Base-by-base conservation (phyloP, 2,113 vertebrate species). In the Anoplopoma fimbria region DNA sequence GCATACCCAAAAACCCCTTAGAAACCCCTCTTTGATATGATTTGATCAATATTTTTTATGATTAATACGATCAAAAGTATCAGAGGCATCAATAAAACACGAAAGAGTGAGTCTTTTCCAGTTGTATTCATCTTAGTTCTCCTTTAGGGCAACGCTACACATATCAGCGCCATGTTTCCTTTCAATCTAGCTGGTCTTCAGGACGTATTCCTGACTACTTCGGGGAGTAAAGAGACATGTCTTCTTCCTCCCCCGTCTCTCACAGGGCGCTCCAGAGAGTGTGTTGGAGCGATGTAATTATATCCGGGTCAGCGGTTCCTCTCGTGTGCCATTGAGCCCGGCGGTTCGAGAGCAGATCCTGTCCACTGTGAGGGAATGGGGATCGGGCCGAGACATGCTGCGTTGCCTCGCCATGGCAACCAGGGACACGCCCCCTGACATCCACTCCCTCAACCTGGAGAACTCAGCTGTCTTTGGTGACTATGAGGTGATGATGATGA, bases 321-420 rank as follows among this genome's bases (percentile, higher is more conserved):
- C 85, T 6, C 88, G 94, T 0, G 80, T 94, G 49, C 93, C 94
- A 10, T 57, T 96, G 88, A 94, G 77, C 42, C 9, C 91, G 1
- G 77, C 60, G 1, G 69, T 93, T 27, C 88, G 93, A 55, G 95
- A 96, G 69, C 94, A 94, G 83, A 85, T 96, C 34, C 87, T 94
- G 74, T 86, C 88, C 31, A 93, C 86, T 3, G 91, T 96, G 31
- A 83, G 95, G 55, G 94, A 95, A 65, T 96, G 95, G 95, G 89
- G 87, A 9, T 92, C 95, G 0, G 95, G 95, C 15, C 89, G 94
- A 0, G 95, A 96, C 86, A 96, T 87, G 2, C 91, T 96, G 34
- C 94, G 95, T 7, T 96, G 95, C 63, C 94, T 96, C 0, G 95
- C 95, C 65, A 95, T 96, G 95, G 95, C 95, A 2, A 96, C 95